Evolutionary conservation across 2,888 invertebrate genomes (phyloP).

Genomic region (Acleris holmiana): DNA sequence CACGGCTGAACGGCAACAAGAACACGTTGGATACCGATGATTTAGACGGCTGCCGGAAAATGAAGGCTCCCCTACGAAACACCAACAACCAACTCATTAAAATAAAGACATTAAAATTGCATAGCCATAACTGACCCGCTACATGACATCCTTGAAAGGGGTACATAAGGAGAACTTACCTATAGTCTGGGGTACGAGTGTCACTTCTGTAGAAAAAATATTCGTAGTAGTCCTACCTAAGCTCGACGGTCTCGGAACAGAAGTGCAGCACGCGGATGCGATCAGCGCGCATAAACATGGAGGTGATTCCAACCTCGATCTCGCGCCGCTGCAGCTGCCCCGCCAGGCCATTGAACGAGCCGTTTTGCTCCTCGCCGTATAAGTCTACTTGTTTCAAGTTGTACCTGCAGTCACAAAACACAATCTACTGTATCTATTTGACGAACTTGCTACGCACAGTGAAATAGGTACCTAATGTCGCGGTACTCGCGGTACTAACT

Average conservation of each 20-base stretch:
- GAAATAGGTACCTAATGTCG: too few relatives aligned
- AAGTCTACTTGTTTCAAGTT: constrained; percentile 63
- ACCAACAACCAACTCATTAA: constrained; percentile 27
- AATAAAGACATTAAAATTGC: not conserved
- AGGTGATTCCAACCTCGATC: constrained; percentile 77
- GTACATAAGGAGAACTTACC: too few relatives aligned
- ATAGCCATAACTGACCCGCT: too few relatives aligned
- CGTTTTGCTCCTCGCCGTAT: constrained; percentile 84
- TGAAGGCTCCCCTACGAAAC: constrained; percentile 76
- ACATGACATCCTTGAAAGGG: too few relatives aligned
- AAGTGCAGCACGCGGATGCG: constrained; percentile 79
- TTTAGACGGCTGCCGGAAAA: constrained; percentile 86
- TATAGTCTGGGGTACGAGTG: too few relatives aligned
- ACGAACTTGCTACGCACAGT: too few relatives aligned
- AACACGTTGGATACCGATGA: constrained; percentile 86
- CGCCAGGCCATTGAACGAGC: constrained; percentile 83
- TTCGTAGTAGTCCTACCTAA: constrained; percentile 50
- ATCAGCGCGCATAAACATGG: constrained; percentile 84
- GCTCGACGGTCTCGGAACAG: constrained; percentile 78
- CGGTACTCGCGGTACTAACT: too few relatives aligned
- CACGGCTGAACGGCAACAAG: constrained; percentile 82
- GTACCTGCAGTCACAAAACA: constrained; percentile 47
- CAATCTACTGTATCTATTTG: not conserved
- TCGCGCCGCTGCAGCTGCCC: constrained; percentile 82
- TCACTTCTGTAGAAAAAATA: too few relatives aligned